Evolutionary conservation across 2,113 vertebrate species (phyloP).

Genomic region (Montifringilla adamsi): DNA sequence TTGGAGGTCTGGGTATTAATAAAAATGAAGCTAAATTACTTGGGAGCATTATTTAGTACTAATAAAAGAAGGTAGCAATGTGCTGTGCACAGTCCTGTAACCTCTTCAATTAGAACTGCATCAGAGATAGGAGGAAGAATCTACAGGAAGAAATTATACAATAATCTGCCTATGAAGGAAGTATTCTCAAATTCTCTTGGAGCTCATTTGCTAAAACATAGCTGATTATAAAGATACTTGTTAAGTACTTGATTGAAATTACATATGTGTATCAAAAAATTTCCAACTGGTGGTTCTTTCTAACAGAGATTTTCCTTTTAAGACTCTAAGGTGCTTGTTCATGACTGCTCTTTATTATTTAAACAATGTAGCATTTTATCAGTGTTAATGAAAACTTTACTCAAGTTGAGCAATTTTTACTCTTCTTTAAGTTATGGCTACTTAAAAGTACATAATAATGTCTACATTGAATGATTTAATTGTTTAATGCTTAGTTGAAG

Average conservation of each 20-base stretch:
- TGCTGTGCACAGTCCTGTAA: not conserved
- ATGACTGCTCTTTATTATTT: not conserved
- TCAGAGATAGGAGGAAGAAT: not conserved
- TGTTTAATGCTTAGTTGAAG: not conserved
- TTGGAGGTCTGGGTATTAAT: not conserved
- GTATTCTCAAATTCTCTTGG: not conserved
- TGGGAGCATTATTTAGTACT: not conserved
- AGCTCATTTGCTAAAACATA: not conserved
- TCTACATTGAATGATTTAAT: not conserved
- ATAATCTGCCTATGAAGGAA: not conserved
- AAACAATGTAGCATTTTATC: not conserved
- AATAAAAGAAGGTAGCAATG: not conserved
- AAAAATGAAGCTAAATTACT: not conserved
- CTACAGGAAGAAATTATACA: not conserved
- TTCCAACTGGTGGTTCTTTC: not conserved
- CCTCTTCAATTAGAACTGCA: not conserved
- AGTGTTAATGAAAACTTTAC: not conserved
- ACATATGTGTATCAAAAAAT: not conserved
- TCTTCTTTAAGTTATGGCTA: not conserved
- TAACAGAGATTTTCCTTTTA: not conserved
- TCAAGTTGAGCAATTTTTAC: not conserved
- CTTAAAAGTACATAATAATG: not conserved
- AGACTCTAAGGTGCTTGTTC: not conserved
- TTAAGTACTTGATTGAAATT: not conserved
- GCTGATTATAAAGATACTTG: not conserved